These are phyloP conservation scores for Phainopepla nitens DNA, from an alignment of 2,113 vertebrate species.

Conservation along the genomic window DNA sequence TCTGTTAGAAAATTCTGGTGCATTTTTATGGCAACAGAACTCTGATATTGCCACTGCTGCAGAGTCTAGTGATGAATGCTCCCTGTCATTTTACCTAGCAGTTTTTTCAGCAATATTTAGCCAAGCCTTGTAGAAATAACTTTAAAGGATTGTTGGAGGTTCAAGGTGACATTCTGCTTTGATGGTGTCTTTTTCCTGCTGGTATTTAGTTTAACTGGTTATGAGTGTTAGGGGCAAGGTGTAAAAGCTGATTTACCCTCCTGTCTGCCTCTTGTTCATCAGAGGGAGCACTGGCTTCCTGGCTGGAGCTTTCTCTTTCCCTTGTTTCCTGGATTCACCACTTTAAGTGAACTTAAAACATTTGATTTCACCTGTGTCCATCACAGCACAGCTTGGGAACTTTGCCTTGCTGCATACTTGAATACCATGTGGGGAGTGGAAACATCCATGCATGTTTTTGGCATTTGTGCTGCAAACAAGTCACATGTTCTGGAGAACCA, in stretches of 20 bases:
- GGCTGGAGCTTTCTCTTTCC: background rate
- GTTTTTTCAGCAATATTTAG: background rate
- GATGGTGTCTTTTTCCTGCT: background rate
- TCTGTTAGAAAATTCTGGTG: background rate
- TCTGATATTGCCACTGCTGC: background rate
- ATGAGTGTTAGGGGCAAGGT: background rate
- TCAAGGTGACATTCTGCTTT: background rate
- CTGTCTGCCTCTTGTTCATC: rapidly evolving
- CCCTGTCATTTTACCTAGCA: background rate
- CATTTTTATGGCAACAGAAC: background rate
- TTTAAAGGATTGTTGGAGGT: background rate
- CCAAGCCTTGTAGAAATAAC: background rate
- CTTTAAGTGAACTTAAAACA: background rate
- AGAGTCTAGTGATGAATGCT: background rate
- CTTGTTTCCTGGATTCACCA: background rate
- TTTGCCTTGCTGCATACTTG: background rate
- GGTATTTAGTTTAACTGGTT: background rate
- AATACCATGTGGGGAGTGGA: background rate
- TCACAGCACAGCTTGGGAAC: background rate
- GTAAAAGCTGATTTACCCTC: background rate
- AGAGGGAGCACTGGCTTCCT: background rate
- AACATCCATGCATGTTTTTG: background rate
- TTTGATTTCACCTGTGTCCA: background rate
- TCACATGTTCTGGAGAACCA: rapidly evolving
- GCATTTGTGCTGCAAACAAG: background rate